Percentiles rank a stretch among this genome's conserved stretches.
Evolutionary conservation across 2,797 vertebrate genomes (phyloP).

Genomic region (Typhlichthys subterraneus): DNA sequence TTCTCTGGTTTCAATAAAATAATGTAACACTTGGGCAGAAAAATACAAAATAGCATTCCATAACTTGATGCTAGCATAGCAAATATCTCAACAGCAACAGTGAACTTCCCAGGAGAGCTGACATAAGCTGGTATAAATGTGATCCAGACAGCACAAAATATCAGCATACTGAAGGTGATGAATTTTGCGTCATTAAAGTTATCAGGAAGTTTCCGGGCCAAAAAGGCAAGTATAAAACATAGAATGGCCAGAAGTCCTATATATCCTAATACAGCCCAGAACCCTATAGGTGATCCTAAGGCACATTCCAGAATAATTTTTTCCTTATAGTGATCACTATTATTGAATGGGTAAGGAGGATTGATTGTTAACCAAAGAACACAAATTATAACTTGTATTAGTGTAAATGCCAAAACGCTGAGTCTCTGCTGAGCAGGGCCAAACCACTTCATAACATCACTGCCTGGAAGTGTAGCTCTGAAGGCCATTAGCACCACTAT

Average conservation of each 20-base stretch:
- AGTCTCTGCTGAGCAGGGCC: constrained; percentile 69
- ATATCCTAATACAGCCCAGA: constrained; percentile 77
- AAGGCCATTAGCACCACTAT: constrained; percentile 72
- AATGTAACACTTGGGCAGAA: constrained; percentile 78
- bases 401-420: constrained; percentile 71
- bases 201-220: constrained; percentile 74
- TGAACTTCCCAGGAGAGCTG: constrained; percentile 81
- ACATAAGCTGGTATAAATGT: constrained; percentile 80
- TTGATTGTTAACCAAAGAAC: constrained; percentile 70
- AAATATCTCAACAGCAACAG: constrained; percentile 80
- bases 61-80: constrained; percentile 79
- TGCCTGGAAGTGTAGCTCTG: constrained; percentile 65
- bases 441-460: constrained; percentile 71
- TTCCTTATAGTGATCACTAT: constrained; percentile 64
- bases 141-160: constrained; percentile 79
- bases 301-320: constrained; percentile 77
- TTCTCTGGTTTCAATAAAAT: constrained; percentile 76
- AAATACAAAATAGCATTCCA: constrained; percentile 77
- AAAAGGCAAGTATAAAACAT: constrained; percentile 75
- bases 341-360: constrained; percentile 73
- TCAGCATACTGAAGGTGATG: constrained; percentile 80
- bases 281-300: constrained; percentile 68
- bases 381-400: constrained; percentile 75
- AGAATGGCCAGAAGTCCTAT: constrained; percentile 72
- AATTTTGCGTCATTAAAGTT: constrained; percentile 79